A percentile compares a stretch with the other conserved stretches of the same genome.
Evolutionary conservation across 1,140 invertebrate genomes (phyloP).

Genomic region (Drosophila melanogaster): Release_6_plus_ISO1_MT NC_004354.4:10343501-10344000

Average conservation of each 20-base stretch:
- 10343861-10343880: conserved; percentile 92
- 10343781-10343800: too few species aligned
- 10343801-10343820: too few species aligned
- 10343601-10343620: not conserved
- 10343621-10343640: conserved; percentile 13
- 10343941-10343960: conserved; percentile 92
- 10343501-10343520: conserved; percentile 5
- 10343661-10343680: too few species aligned
- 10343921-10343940: conserved; percentile 92
- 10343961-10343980: conserved; percentile 92
- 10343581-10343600: conserved; percentile 1
- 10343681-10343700: too few species aligned
- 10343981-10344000: conserved; percentile 91
- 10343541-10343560: conserved; percentile 18
- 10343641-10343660: not conserved
- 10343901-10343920: conserved; percentile 95
- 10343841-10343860: too few species aligned
- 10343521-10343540: conserved; percentile 9
- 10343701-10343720: too few species aligned
- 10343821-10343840: too few species aligned
- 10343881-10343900: conserved; percentile 94
- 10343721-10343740: too few species aligned
- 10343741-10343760: too few species aligned
- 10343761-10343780: too few species aligned
- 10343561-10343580: not conserved